Conservation (phyloP, 1,140 invertebrate genomes). For the Reticulitermes speratus region DNA sequence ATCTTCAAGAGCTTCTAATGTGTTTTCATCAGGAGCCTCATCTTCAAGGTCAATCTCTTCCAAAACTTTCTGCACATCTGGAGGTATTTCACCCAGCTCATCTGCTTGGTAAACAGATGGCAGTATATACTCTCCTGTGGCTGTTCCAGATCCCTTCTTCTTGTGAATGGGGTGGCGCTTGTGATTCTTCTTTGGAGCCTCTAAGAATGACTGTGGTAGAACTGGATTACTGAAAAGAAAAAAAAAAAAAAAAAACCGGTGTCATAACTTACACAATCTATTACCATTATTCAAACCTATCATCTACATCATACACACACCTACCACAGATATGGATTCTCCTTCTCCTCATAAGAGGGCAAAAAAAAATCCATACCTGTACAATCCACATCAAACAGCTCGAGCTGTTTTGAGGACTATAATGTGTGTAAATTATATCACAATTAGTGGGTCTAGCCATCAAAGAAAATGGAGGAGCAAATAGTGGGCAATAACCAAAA, state of each 20-base stretch:
- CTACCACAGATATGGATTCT: too few species aligned
- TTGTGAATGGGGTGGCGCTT: slow-evolving; percentile 64
- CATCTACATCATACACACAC: too few species aligned
- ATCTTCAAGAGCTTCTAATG: slow-evolving; percentile 73
- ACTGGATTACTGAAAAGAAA: slow-evolving; percentile 46
- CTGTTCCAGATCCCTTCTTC: slow-evolving; percentile 49
- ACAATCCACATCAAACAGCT: too few species aligned
- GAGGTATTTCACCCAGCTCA: slow-evolving; percentile 51
- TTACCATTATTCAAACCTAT: too few species aligned
- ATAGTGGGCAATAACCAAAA: too few species aligned
- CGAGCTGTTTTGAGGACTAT: too few species aligned
- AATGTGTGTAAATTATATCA: too few species aligned
- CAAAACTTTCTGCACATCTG: slow-evolving; percentile 51
- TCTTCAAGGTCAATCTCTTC: slow-evolving; percentile 48
- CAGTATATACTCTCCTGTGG: slow-evolving; percentile 23
- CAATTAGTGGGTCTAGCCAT: too few species aligned
- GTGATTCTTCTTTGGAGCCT: slow-evolving; percentile 55
- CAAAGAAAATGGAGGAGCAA: too few species aligned
- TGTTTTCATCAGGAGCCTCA: slow-evolving; percentile 66
- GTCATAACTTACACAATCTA: background rate
- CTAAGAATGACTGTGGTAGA: slow-evolving; percentile 61
- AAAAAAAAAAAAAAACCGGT: too few species aligned
- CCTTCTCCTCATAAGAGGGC: too few species aligned
- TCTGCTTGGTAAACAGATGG: slow-evolving; percentile 42
- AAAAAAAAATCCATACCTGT: too few species aligned